A percentile compares a stretch with the other conserved stretches of the same genome.
Evolutionary conservation across 2,888 invertebrate genomes (phyloP).

Genomic region (Seira musarum): DNA sequence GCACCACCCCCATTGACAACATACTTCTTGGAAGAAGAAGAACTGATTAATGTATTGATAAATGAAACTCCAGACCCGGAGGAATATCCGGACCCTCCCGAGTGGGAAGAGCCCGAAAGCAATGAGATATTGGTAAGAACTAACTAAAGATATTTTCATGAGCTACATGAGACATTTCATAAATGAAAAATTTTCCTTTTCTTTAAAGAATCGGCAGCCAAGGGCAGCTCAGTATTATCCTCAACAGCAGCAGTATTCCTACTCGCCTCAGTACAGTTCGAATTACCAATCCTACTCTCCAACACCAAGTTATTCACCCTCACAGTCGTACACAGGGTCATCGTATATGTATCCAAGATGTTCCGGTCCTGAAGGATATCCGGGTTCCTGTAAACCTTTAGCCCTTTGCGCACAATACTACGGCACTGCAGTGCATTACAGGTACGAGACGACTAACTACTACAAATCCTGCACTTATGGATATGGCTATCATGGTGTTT

Average conservation of each 20-base stretch:
- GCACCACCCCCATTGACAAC: slow-evolving; percentile 28
- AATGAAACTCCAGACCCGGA: slow-evolving; percentile 34
- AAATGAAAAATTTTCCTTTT: no score
- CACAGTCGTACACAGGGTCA: not conserved
- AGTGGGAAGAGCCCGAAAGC: not conserved
- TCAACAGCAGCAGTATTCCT: not conserved
- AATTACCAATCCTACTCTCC: slow-evolving; percentile 7
- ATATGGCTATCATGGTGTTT: slow-evolving; percentile 66
- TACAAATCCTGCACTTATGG: slow-evolving; percentile 68
- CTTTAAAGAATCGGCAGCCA: slow-evolving; percentile 34
- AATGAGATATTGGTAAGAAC: slow-evolving; percentile 13
- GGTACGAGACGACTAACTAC: slow-evolving; percentile 58
- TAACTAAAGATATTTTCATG: not conserved
- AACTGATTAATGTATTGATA: slow-evolving; percentile 16
- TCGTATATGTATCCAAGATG: slow-evolving; percentile 47
- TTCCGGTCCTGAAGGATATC: slow-evolving; percentile 65
- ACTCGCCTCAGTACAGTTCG: not conserved
- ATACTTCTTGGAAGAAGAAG: slow-evolving; percentile 21
- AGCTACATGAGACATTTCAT: no score
- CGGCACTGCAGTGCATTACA: slow-evolving; percentile 63
- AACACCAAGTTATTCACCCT: not conserved
- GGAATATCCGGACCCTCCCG: slow-evolving; percentile 37
- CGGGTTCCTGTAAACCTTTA: slow-evolving; percentile 66
- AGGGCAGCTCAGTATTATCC: slow-evolving; percentile 28
- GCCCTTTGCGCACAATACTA: slow-evolving; percentile 67